Percentiles rank a stretch among this genome's conserved stretches.
phyloP scores from a whole-genome alignment of 2,888 invertebrate species.

The Rhabditophanes sp. region DNA sequence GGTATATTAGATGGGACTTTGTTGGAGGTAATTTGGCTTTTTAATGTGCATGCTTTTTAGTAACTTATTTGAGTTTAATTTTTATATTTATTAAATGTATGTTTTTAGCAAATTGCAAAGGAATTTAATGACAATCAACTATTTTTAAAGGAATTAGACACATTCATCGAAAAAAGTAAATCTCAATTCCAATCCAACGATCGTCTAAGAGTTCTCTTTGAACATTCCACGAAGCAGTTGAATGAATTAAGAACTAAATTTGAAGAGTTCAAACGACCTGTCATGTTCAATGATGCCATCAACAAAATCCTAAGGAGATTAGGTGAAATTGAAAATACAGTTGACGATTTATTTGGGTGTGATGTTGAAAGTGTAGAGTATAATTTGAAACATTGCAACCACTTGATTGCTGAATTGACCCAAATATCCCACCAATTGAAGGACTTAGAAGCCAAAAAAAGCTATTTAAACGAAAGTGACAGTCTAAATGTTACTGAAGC shows the following conservation, averaged over 20 bases:
- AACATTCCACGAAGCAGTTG: conserved; percentile 14
- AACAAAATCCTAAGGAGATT: conserved; percentile 9
- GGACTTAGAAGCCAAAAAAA: too few relatives aligned
- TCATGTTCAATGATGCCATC: conserved; percentile 19
- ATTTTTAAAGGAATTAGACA: conserved; percentile 12
- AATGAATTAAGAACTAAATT: conserved; percentile 13
- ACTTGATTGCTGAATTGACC: conserved; percentile 11
- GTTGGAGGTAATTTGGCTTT: conserved; percentile 10
- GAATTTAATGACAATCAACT: conserved; percentile 29
- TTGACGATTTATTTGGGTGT: conserved; percentile 28
- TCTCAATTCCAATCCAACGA: conserved; percentile 15
- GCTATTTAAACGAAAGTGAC: too few relatives aligned
- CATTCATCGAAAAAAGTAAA: conserved; percentile 15
- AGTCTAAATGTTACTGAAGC: too few relatives aligned
- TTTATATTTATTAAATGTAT: conserved; percentile 1
- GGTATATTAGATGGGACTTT: conserved; percentile 11
- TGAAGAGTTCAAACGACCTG: conserved; percentile 30
- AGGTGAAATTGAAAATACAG: conserved; percentile 22
- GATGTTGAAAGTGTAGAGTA: conserved; percentile 18
- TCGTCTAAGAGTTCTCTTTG: conserved; percentile 13
- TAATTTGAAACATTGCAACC: conserved; percentile 12
- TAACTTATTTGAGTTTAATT: conserved; percentile 2
- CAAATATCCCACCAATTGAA: too few relatives aligned
- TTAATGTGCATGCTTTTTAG: conserved; percentile 1
- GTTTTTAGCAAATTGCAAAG: conserved; percentile 17